These are phyloP conservation scores for Buteo buteo DNA, from an alignment of 2,113 vertebrate genomes.

Conservation along the genomic window DNA sequence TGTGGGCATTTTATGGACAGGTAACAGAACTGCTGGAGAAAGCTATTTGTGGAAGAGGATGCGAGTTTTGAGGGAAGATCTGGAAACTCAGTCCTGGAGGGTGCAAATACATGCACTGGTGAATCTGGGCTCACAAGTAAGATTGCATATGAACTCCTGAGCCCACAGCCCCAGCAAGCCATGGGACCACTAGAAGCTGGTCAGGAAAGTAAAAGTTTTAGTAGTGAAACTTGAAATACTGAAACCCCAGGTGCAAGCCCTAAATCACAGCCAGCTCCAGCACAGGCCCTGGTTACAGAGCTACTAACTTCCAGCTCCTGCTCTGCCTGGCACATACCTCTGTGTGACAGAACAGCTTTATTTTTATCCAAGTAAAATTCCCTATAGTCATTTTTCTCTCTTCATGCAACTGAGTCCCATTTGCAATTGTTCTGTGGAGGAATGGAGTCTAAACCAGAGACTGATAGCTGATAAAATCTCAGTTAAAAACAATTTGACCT, in stretches of 20 bases:
- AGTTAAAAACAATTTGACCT: neutral
- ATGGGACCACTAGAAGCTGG: neutral
- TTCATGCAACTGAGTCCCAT: neutral
- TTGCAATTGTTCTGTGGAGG: neutral
- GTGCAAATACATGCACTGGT: rapidly evolving
- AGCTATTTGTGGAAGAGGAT: neutral
- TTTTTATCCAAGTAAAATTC: neutral
- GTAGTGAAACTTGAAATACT: neutral
- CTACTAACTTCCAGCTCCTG: neutral
- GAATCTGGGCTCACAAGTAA: neutral
- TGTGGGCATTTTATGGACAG: neutral
- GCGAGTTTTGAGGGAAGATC: neutral
- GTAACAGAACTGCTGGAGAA: neutral
- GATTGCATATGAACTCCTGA: neutral
- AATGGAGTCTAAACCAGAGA: neutral
- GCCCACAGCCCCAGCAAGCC: neutral
- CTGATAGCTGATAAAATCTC: neutral
- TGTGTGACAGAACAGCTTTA: neutral
- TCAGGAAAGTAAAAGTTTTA: neutral
- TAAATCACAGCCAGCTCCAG: neutral
- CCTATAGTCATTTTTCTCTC: neutral
- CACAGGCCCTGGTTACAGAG: neutral
- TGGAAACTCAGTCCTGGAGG: neutral
- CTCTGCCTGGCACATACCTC: neutral
- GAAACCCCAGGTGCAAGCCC: neutral